Conservation (phyloP, 2,888 invertebrate genomes). For the Phorcus lineatus region DNA sequence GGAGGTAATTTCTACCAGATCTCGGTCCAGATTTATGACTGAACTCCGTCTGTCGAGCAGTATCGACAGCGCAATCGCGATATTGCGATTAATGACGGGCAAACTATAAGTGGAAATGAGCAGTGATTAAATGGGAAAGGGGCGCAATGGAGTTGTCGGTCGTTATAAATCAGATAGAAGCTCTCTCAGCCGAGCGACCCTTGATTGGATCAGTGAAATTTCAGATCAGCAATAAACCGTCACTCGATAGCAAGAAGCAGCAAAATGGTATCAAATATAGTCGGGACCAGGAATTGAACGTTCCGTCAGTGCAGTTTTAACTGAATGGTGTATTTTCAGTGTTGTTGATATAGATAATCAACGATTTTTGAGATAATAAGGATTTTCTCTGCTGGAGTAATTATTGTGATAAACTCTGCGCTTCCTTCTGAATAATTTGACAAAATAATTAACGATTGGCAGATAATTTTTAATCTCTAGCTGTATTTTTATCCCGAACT, state of each 20-base stretch:
- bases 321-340: too few species aligned
- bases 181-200: not conserved
- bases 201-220: not conserved
- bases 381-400: too few species aligned
- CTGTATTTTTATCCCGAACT: too few species aligned
- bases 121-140: constrained; percentile 1
- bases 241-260: not conserved
- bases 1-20: not conserved
- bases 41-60: not conserved
- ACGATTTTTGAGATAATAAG: too few species aligned
- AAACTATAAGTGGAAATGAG: constrained; percentile 14
- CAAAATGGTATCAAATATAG: constrained; percentile 1
- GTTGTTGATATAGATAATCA: too few species aligned
- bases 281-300: not conserved
- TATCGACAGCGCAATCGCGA: constrained; percentile 2
- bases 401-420: too few species aligned
- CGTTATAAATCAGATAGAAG: constrained; percentile 18
- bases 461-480: too few species aligned
- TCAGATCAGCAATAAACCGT: constrained; percentile 12
- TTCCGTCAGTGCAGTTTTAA: not conserved
- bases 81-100: constrained; percentile 7
- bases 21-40: not conserved
- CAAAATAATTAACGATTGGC: too few species aligned
- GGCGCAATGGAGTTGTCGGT: not conserved
- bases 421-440: too few species aligned